Evolutionary conservation across 2,113 vertebrate genomes (phyloP).

Genomic region (Onychostruthus taczanowskii): DNA sequence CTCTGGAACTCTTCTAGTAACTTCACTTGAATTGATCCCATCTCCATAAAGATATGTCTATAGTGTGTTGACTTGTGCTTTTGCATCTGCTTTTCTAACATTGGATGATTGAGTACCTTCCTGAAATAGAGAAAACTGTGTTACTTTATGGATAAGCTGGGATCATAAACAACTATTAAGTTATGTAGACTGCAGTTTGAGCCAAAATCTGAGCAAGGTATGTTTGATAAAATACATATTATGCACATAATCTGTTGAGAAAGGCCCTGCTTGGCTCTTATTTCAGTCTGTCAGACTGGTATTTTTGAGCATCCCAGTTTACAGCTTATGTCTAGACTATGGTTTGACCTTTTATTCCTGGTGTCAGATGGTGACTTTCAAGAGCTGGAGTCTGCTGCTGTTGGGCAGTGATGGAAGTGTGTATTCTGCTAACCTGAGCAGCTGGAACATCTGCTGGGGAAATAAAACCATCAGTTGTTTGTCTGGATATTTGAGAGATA

Average conservation of each 20-base stretch:
- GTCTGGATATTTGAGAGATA: not conserved
- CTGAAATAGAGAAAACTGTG: not conserved
- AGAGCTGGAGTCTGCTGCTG: not conserved
- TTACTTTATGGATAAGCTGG: not conserved
- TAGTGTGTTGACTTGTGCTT: not conserved
- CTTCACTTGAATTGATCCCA: not conserved
- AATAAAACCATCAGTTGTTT: not conserved
- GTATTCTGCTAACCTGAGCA: constrained; percentile 19
- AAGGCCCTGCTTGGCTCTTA: not conserved
- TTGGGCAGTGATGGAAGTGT: not conserved
- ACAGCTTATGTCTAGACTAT: constrained; percentile 54
- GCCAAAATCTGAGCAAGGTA: not conserved
- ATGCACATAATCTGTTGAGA: not conserved
- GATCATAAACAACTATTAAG: not conserved
- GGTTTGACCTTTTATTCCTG: constrained; percentile 56
- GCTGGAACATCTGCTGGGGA: constrained; percentile 31
- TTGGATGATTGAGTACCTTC: not conserved
- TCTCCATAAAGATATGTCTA: not conserved
- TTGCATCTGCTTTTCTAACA: not conserved
- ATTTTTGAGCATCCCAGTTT: constrained; percentile 27
- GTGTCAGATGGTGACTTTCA: constrained; percentile 40
- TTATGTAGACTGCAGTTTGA: not conserved
- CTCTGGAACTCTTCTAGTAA: not conserved
- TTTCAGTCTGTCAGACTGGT: not conserved
- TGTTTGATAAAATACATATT: not conserved